These are phyloP conservation scores for Etheostoma spectabile DNA, from an alignment of 2,113 vertebrate species.

Conservation along the genomic window DNA sequence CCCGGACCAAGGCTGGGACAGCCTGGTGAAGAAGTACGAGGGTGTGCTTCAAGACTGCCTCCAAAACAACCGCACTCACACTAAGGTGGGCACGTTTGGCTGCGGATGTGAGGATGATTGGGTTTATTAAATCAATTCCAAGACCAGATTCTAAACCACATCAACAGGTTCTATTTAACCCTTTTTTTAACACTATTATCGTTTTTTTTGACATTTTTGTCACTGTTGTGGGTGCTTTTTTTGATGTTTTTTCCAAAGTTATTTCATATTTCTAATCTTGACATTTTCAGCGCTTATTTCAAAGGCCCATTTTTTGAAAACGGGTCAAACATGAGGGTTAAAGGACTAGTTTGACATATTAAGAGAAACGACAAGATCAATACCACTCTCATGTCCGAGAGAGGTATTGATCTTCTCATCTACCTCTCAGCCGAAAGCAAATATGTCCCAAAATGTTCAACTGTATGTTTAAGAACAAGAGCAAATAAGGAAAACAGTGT, in stretches of 20 bases:
- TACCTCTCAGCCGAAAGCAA: neutral
- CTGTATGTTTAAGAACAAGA: neutral
- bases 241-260: too few species aligned
- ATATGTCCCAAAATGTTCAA: neutral
- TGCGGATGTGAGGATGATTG: neutral
- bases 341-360: neutral
- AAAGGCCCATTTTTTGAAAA: too few species aligned
- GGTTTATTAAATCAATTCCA: neutral
- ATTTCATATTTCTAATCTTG: too few species aligned
- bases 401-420: neutral
- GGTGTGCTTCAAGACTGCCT: slow-evolving; percentile 86
- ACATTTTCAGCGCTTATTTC: too few species aligned
- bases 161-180: neutral
- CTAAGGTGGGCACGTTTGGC: slow-evolving; percentile 83
- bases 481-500: neutral
- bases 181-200: too few species aligned
- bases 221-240: too few species aligned
- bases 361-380: neutral
- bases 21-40: slow-evolving; percentile 87
- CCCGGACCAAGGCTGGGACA: slow-evolving; percentile 83
- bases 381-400: neutral
- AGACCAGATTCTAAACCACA: neutral
- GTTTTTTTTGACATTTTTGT: too few species aligned
- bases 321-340: too few species aligned
- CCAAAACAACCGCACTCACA: slow-evolving; percentile 79